These are phyloP conservation scores for Corythaixoides concolor DNA, from an alignment of 2,113 vertebrate genomes.

Conservation along the genomic window DNA sequence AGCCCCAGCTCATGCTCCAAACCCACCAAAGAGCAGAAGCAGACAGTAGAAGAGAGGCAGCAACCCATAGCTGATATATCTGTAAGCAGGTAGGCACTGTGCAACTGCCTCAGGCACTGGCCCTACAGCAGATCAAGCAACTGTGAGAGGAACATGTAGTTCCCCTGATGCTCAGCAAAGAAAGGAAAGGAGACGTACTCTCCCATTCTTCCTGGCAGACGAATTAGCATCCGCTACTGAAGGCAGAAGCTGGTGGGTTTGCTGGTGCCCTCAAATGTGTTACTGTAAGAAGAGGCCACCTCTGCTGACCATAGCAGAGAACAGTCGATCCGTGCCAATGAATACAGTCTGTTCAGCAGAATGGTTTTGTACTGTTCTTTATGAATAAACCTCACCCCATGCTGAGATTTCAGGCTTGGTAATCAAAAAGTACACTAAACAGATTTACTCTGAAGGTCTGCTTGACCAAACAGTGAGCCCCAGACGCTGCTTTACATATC, in stretches of 20 bases:
- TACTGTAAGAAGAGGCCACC: neutral
- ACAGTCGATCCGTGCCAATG: neutral
- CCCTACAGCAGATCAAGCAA: accelerated
- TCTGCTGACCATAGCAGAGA: neutral
- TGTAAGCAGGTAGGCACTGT: neutral
- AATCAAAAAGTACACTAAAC: neutral
- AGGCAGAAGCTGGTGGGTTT: neutral
- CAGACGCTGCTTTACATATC: neutral
- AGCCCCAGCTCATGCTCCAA: neutral
- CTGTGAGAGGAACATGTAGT: neutral
- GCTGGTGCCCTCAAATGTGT: neutral
- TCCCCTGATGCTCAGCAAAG: neutral
- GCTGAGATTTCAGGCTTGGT: neutral
- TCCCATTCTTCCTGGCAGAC: neutral
- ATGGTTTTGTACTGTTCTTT: neutral
- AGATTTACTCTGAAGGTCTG: neutral
- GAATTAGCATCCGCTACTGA: accelerated
- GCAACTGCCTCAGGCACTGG: neutral
- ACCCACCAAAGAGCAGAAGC: neutral
- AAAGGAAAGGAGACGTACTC: neutral
- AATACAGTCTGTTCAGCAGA: neutral
- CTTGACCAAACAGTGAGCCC: neutral
- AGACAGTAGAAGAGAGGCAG: neutral
- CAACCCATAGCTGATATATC: neutral
- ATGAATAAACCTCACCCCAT: neutral